Conservation (phyloP, 2,113 vertebrate species). For the Sceloporus tristichus region DNA sequence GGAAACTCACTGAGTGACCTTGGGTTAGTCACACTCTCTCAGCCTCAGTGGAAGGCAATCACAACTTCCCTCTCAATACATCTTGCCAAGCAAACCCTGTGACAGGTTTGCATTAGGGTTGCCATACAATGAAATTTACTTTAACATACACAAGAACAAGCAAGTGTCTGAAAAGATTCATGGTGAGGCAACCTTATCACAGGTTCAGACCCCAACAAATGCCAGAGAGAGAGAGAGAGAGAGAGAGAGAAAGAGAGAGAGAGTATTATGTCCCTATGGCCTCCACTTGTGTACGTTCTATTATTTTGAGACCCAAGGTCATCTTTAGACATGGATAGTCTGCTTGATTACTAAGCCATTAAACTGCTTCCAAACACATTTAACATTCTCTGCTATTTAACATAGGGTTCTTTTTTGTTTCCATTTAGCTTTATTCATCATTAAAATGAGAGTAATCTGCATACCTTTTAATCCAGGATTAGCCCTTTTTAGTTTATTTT, state of each 20-base stretch:
- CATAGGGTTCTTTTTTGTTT: slow-evolving; percentile 14
- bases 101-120: too few species aligned
- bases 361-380: neutral
- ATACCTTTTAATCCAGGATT: slow-evolving; percentile 59
- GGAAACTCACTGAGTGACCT: too few species aligned
- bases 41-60: too few species aligned
- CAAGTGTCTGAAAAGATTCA: neutral
- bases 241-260: too few species aligned
- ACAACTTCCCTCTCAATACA: too few species aligned
- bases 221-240: fast-evolving
- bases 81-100: too few species aligned
- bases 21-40: too few species aligned
- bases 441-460: slow-evolving; percentile 57
- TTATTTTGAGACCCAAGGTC: neutral
- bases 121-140: too few species aligned
- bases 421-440: slow-evolving; percentile 57
- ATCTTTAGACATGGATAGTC: neutral
- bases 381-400: slow-evolving; percentile 10
- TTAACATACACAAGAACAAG: too few species aligned
- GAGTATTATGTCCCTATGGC: neutral
- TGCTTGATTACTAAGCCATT: neutral
- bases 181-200: neutral
- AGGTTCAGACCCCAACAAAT: too few species aligned
- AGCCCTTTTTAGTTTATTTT: slow-evolving; percentile 61
- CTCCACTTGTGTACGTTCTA: neutral